phyloP scores from a whole-genome alignment of 2,113 vertebrate species.

The Colaptes auratus region DNA sequence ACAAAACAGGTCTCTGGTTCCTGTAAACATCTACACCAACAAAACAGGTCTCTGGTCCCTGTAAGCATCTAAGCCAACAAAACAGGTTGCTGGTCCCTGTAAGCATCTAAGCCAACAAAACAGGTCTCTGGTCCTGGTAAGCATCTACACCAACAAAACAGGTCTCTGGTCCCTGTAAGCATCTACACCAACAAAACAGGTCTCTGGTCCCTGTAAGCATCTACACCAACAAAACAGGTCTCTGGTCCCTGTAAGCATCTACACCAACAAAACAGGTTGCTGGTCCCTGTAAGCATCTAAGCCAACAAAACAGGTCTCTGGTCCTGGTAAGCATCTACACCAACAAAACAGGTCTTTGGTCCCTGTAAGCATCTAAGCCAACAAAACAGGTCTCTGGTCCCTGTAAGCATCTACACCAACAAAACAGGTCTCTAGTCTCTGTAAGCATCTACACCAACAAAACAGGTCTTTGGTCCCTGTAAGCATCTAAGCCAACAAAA shows the following conservation, averaged over 20 bases:
- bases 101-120: neutral
- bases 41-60: too few species aligned
- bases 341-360: too few species aligned
- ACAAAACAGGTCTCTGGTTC: neutral
- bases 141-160: rapidly evolving
- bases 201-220: too few species aligned
- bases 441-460: rapidly evolving
- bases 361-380: rapidly evolving
- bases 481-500: neutral
- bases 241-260: neutral
- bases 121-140: too few species aligned
- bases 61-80: rapidly evolving
- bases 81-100: neutral
- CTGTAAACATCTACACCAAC: neutral
- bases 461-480: neutral
- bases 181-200: neutral
- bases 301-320: neutral
- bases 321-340: neutral
- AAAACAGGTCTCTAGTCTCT: too few species aligned
- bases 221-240: rapidly evolving
- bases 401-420: neutral
- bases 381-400: neutral
- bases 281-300: neutral
- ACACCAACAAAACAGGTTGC: too few species aligned
- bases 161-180: neutral